Percentiles rank a stretch among this genome's conserved stretches.
phyloP scores from a whole-genome alignment of 2,888 invertebrate genomes.

The Minunthozetes semirufus region DNA sequence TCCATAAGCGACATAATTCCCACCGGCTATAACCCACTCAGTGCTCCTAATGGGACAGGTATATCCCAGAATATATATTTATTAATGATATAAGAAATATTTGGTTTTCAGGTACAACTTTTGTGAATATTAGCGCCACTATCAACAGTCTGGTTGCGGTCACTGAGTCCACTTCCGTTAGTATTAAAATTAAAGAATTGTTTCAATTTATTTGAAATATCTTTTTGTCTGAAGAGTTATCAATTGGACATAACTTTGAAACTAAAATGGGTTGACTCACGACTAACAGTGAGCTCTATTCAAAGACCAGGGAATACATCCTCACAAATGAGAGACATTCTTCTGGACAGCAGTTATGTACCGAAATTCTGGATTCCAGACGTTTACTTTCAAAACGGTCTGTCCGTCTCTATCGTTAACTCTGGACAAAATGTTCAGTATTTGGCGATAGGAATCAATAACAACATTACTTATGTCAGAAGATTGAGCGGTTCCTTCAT shows the following conservation, averaged over 20 bases:
- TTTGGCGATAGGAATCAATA: slow-evolving; percentile 9
- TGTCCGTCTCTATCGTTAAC: slow-evolving; percentile 24
- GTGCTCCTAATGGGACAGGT: slow-evolving; percentile 7
- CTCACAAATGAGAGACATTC: neutral
- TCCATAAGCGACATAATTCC: slow-evolving; percentile 15
- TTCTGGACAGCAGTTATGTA: slow-evolving; percentile 3
- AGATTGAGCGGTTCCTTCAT: slow-evolving; percentile 26
- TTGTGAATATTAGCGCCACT: slow-evolving; percentile 6
- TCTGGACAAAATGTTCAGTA: slow-evolving; percentile 14
- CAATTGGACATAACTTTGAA: slow-evolving; percentile 30
- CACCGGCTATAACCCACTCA: slow-evolving; percentile 16
- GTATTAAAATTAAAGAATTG: neutral
- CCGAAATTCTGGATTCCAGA: slow-evolving; percentile 35
- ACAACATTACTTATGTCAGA: slow-evolving; percentile 7
- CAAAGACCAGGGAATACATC: neutral
- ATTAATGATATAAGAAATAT: neutral
- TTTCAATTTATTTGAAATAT: neutral
- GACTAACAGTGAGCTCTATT: neutral
- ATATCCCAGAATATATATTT: too few species aligned
- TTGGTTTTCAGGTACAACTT: neutral
- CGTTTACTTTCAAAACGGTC: slow-evolving; percentile 34
- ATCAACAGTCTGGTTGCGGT: slow-evolving; percentile 11
- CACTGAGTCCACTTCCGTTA: slow-evolving; percentile 28
- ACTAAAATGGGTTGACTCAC: slow-evolving; percentile 33
- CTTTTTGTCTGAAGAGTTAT: neutral